phyloP scores from a whole-genome alignment of 1,140 invertebrate species.

The Drosophila trapezifrons region DNA sequence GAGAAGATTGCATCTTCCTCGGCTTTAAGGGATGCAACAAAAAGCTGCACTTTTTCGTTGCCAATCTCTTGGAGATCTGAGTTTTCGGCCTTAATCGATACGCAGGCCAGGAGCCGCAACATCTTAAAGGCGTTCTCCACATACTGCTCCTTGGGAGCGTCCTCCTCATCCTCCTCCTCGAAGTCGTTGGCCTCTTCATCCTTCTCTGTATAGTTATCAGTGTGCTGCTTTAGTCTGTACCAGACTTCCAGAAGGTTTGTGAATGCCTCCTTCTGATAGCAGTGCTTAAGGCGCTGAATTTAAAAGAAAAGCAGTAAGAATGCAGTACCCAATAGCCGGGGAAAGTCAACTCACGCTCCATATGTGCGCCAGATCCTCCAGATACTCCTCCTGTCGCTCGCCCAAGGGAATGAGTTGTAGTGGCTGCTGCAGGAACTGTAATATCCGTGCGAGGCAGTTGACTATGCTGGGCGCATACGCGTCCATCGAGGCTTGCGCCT shows the following conservation, averaged over 20 bases:
- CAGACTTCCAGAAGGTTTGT: slow-evolving; percentile 45
- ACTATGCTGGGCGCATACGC: slow-evolving; percentile 59
- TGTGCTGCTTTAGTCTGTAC: slow-evolving; percentile 51
- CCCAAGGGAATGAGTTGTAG: slow-evolving; percentile 60
- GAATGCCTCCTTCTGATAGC: slow-evolving; percentile 59
- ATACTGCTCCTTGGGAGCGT: slow-evolving; percentile 64
- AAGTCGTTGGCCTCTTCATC: slow-evolving; percentile 63
- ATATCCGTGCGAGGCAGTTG: slow-evolving; percentile 57
- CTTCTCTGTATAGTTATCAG: slow-evolving; percentile 53
- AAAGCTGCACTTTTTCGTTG: slow-evolving; percentile 41
- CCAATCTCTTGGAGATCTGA: slow-evolving; percentile 53
- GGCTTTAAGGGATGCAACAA: slow-evolving; percentile 40
- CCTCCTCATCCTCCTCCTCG: slow-evolving; percentile 67
- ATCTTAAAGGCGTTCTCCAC: slow-evolving; percentile 66
- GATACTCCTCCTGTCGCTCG: slow-evolving; percentile 68
- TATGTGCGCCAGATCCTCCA: slow-evolving; percentile 78
- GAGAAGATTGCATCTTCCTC: slow-evolving; percentile 58
- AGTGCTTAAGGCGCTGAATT: slow-evolving; percentile 63
- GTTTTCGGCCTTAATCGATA: slow-evolving; percentile 45
- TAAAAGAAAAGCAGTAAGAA: background rate
- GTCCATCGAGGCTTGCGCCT: slow-evolving; percentile 64
- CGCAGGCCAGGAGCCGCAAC: slow-evolving; percentile 54
- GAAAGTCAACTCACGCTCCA: slow-evolving; percentile 54
- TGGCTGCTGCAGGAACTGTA: slow-evolving; percentile 66
- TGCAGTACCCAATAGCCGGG: rapidly evolving